Conservation (phyloP, 2,888 invertebrate species). For the Drosophila villosipedis region DNA sequence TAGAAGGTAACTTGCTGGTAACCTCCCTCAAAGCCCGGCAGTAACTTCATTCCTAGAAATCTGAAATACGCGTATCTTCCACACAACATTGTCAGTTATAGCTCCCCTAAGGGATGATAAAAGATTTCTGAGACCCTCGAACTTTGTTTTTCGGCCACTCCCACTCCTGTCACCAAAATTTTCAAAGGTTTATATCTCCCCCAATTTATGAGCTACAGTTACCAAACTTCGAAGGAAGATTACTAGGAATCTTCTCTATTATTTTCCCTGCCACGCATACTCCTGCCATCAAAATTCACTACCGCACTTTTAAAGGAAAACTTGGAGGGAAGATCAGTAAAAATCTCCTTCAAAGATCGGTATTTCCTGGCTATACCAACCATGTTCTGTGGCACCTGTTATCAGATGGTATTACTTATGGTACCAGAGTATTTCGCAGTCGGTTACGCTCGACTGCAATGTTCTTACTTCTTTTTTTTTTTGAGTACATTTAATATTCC, state of each 20-base stretch:
- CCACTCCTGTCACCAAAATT: not conserved
- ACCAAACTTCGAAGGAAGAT: too few relatives aligned
- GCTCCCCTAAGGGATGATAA: too few relatives aligned
- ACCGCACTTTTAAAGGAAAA: not conserved
- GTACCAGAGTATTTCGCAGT: not conserved
- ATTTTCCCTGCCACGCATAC: fast-evolving
- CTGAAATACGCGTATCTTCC: too few relatives aligned
- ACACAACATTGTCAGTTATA: too few relatives aligned
- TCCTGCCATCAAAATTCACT: not conserved
- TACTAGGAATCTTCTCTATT: not conserved
- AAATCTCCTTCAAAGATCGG: not conserved
- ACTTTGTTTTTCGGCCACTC: too few relatives aligned
- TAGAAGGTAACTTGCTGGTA: not conserved
- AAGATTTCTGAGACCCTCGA: too few relatives aligned
- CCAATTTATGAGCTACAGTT: too few relatives aligned
- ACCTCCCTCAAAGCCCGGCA: not conserved
- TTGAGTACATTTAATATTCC: not conserved
- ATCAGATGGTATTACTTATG: not conserved
- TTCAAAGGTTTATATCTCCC: not conserved
- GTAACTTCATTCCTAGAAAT: not conserved
- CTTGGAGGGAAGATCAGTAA: not conserved
- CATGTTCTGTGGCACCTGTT: not conserved
- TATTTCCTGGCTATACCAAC: not conserved
- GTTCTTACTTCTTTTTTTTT: not conserved
- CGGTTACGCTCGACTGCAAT: not conserved